Evolutionary conservation across 2,113 vertebrate genomes (phyloP).

Genomic region (Chlorocebus sabaeus): DNA sequence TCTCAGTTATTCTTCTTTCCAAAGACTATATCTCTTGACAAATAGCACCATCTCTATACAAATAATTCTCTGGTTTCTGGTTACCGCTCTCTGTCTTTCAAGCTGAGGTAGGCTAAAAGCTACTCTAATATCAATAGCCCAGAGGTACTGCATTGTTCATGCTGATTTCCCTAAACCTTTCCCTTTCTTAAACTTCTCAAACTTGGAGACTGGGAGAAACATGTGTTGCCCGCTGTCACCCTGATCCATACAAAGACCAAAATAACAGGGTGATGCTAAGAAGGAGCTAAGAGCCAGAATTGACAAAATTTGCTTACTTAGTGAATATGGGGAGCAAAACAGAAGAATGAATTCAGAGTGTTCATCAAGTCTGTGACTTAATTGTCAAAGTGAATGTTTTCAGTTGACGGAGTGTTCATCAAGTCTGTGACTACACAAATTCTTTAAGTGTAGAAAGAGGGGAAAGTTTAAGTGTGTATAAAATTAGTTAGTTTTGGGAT

Average conservation of each 20-base stretch:
- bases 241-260: not conserved
- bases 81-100: not conserved
- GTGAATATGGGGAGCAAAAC: not conserved
- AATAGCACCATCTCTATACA: not conserved
- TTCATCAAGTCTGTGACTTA: too few relatives aligned
- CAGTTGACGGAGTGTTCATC: too few relatives aligned
- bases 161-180: not conserved
- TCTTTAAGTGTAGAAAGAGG: not conserved
- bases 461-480: not conserved
- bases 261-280: not conserved
- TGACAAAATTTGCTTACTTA: not conserved
- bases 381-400: too few relatives aligned
- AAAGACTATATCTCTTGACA: not conserved
- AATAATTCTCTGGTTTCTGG: not conserved
- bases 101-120: rapidly evolving
- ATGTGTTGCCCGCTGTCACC: not conserved
- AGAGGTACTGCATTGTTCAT: not conserved
- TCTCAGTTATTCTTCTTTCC: not conserved
- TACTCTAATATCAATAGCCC: not conserved
- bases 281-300: not conserved
- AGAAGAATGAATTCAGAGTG: not conserved
- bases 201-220: not conserved
- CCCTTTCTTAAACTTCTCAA: not conserved
- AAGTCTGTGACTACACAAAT: too few relatives aligned
- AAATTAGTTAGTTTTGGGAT: not conserved